phyloP scores from a whole-genome alignment of 2,888 invertebrate species.

The Limnephilus auricula region DNA sequence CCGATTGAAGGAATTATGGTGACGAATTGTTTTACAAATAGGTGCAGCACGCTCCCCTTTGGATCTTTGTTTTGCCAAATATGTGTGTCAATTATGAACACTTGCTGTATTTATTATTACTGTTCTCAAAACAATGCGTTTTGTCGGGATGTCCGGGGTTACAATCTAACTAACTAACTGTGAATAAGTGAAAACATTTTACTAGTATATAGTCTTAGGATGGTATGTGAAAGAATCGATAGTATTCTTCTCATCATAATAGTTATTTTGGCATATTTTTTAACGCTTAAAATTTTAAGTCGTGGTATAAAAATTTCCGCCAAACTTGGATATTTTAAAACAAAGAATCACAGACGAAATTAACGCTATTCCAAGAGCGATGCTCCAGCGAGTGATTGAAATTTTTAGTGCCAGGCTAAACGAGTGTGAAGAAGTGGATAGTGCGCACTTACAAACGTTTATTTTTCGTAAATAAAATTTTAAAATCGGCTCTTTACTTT shows the following conservation, averaged over 20 bases:
- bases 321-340: too few relatives aligned
- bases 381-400: too few relatives aligned
- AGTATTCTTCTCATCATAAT: not conserved
- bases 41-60: conserved; percentile 54
- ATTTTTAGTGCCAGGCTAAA: too few relatives aligned
- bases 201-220: not conserved
- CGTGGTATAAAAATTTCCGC: too few relatives aligned
- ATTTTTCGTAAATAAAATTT: too few relatives aligned
- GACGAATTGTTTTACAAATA: conserved; percentile 65
- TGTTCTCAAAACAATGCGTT: conserved; percentile 2
- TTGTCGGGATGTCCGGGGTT: not conserved
- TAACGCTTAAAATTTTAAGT: not conserved
- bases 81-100: conserved; percentile 29
- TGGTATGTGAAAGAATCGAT: not conserved
- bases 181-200: not conserved
- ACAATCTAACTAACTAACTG: not conserved
- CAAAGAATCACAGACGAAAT: too few relatives aligned
- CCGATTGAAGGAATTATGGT: conserved; percentile 65
- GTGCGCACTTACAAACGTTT: too few relatives aligned
- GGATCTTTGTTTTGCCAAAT: conserved; percentile 28
- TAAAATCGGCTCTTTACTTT: too few relatives aligned
- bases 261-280: not conserved
- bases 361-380: too few relatives aligned
- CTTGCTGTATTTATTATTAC: not conserved
- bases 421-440: too few relatives aligned